Percentiles rank a stretch among this genome's conserved stretches.
Conservation (phyloP, 2,113 vertebrate genomes). For the Excalfactoria chinensis region DNA sequence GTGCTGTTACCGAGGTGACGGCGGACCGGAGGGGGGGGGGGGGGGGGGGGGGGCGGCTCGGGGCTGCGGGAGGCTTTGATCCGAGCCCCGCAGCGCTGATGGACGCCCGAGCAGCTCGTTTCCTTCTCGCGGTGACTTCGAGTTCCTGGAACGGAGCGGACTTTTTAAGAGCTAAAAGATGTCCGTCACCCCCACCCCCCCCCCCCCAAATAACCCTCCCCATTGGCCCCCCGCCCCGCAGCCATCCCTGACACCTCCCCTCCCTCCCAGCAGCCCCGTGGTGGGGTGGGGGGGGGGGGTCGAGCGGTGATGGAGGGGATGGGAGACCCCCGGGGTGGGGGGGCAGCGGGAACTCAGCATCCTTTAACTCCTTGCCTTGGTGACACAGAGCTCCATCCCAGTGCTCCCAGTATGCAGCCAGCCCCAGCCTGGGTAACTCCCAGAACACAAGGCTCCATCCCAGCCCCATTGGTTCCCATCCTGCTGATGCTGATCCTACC, state of each 20-base stretch:
- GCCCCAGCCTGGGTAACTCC: not conserved
- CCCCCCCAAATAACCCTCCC: too few relatives aligned
- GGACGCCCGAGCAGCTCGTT: slow-evolving; percentile 81
- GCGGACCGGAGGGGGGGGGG: too few relatives aligned
- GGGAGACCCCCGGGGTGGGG: too few relatives aligned
- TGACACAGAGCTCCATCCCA: too few relatives aligned
- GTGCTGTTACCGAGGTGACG: slow-evolving; percentile 79
- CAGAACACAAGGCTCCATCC: not conserved
- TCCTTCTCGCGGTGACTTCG: slow-evolving; percentile 83
- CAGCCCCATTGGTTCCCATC: not conserved
- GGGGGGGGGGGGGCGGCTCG: slow-evolving; percentile 67
- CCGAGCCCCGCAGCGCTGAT: slow-evolving; percentile 75
- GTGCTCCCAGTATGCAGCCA: not conserved
- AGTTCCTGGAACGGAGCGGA: slow-evolving; percentile 75
- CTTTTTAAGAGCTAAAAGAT: slow-evolving; percentile 17
- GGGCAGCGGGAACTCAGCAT: too few relatives aligned
- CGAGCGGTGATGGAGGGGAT: not conserved
- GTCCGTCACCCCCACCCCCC: not conserved
- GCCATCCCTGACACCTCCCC: too few relatives aligned
- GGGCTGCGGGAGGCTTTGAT: slow-evolving; percentile 83
- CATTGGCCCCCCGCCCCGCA: too few relatives aligned
- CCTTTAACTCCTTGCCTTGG: too few relatives aligned
- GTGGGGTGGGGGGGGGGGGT: too few relatives aligned
- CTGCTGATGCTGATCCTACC: not conserved
- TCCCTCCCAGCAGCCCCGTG: too few relatives aligned